Base-by-base conservation (phyloP, 2,797 vertebrate genomes). In the Pristis pectinata region DNA sequence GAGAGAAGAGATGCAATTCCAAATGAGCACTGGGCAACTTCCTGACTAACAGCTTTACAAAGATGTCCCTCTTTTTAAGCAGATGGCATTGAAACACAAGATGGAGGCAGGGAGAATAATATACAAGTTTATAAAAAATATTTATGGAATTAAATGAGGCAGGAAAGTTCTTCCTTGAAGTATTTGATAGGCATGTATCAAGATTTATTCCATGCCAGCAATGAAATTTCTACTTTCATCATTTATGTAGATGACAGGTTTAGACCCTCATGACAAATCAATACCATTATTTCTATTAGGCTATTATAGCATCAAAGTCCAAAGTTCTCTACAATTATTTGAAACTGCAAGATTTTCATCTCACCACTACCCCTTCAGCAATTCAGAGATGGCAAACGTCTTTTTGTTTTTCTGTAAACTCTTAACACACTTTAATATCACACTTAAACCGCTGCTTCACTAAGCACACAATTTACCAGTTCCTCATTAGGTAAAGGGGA, bases 271-370 rank as follows among this genome's bases (percentile, higher is more conserved):
- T 93, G 67, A 49, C 89, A 92, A 67, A 67, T 92, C 87, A 19
- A 92, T 19, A 67, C 41, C 67, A 72, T 49, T 91, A 83, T 44
- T 83, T 89, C 49, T 56, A 56, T 30, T 13, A 56, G 56, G 53
- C 15, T n/a, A 87, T 34, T 30, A 34, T 59, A 85, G 85, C 82
- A 87, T 87, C 83, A 87, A 87, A 30, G 53, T 87, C 83, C 30
- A 70, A 67, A 44, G 89, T 9, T 67, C 10, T 64, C 37, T 44
- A 3, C 61, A 93, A 37, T 93, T 93, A 67, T 61, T 93, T 93
- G 89, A 93, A 93, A 87, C 64, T 67, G 37, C n/a, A 41, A 37
- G 53, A 3, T 64, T 93, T 27, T 24, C 89, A 93, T 41, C 22
- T 93, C n/a, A 93, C 89, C 64, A 93, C 22, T 37, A 93, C 22